These are phyloP conservation scores for Nipponacmea schrenckii DNA, from an alignment of 2,888 invertebrate genomes.

Conservation along the genomic window DNA sequence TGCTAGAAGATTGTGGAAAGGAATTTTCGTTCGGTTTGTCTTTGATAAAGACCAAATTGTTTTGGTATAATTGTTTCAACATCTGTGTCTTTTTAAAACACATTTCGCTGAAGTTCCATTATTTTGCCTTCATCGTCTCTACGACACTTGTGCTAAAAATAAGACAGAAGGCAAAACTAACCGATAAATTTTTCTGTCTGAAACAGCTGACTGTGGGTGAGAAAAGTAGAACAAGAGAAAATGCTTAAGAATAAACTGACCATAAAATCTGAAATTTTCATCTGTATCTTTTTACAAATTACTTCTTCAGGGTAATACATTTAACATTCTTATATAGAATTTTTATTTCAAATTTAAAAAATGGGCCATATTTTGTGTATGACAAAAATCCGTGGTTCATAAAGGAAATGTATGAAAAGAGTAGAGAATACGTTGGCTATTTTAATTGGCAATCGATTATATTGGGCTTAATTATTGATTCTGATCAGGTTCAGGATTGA, in stretches of 20 bases:
- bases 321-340: too few species aligned
- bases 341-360: too few species aligned
- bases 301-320: not conserved
- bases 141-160: not conserved
- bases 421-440: too few species aligned
- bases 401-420: too few species aligned
- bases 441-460: too few species aligned
- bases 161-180: not conserved
- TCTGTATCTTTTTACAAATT: not conserved
- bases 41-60: not conserved
- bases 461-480: too few species aligned
- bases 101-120: too few species aligned
- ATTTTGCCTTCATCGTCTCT: not conserved
- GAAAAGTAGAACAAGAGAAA: not conserved
- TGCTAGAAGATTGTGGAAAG: too few species aligned
- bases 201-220: constrained; percentile 1
- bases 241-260: not conserved
- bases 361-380: too few species aligned
- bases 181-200: not conserved
- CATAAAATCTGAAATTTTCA: not conserved
- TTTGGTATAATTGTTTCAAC: not conserved
- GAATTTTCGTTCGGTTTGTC: too few species aligned
- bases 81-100: not conserved
- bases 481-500: too few species aligned
- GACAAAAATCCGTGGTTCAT: too few species aligned